Evolutionary conservation across 2,888 invertebrate genomes (phyloP), one percentile per base, ranked within the genome.

Genomic region (Apotomis turbidana): DNA sequence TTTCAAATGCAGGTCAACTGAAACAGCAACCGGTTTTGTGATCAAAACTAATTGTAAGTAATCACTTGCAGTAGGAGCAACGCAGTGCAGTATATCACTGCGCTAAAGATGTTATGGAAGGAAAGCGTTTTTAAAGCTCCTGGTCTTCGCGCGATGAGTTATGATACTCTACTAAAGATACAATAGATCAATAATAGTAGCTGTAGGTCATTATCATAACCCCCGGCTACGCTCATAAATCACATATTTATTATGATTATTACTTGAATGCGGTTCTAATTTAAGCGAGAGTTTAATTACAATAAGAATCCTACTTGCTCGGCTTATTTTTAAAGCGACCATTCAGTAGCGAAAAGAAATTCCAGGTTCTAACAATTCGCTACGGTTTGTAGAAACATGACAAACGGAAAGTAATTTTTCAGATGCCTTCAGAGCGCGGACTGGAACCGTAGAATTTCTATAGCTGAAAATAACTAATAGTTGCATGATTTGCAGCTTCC

Each of bases 1-100:
- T 61, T 70, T 75, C 64, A 49, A 49, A 59, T 8, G 38, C 49
- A 67, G 64, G 52, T 10, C 58, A 76, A 71, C 78, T 79, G 74
- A 59, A 74, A 77, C 59, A 68, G 76, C 63, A 62, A 62, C 27
- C 49, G 49, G 49, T 49, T 49, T 6, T 10, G 9, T 49, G 49
- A 49, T 6, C 49, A 49, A 44, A 9, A 12, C 27, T 27, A 27
- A 54, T n/a, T 38, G 12, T 57, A 36, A 57, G 36, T 36, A 12
- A 36, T 36, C 57, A 12, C 27, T 36, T 57, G 57, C 57, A 57
- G 36, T 5, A 5, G 38, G 10, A 36, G 12, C 5, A 12, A 12
- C 36, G 36, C 57, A 57, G 36, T 57, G 38, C 57, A 36, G 57
- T 36, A 57, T 57, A 36, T 8, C 58, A 38, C 49, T 36, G 36